Percentiles rank a stretch among this genome's conserved stretches.
Conservation (phyloP, 2,888 invertebrate species). For the Pantelozetes paolii region DNA sequence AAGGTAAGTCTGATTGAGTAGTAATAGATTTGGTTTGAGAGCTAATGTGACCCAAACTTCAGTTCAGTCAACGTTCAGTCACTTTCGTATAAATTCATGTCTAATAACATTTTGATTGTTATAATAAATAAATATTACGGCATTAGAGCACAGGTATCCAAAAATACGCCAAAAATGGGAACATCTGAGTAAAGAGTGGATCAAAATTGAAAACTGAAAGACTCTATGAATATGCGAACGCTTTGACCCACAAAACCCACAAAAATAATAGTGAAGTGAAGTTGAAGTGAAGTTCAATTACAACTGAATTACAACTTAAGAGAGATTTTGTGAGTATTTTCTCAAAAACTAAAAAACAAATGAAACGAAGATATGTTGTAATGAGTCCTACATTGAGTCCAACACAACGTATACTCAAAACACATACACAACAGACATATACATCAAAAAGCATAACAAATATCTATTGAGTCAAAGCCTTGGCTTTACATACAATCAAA, state of each 20-base stretch:
- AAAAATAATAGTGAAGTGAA: conserved; percentile 32
- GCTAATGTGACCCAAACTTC: background rate
- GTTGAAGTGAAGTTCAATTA: conserved; percentile 28
- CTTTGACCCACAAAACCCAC: no score
- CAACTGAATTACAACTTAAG: no score
- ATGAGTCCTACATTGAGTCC: background rate
- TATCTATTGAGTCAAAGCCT: background rate
- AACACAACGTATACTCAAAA: background rate
- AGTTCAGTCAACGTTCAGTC: conserved; percentile 11
- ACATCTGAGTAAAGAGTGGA: no score
- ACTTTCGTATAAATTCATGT: background rate
- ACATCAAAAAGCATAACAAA: conserved; percentile 5
- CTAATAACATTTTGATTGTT: no score
- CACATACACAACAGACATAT: conserved; percentile 1
- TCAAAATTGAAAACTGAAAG: background rate
- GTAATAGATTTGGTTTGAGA: background rate
- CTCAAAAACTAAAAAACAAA: background rate
- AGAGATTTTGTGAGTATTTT: no score
- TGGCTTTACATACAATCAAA: background rate
- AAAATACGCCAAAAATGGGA: no score
- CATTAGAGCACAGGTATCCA: no score
- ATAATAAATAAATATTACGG: no score
- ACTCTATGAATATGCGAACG: background rate
- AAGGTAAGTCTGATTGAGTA: background rate
- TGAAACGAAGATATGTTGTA: background rate